These are phyloP conservation scores for Varanus komodoensis DNA, from an alignment of 2,113 vertebrate genomes.

Conservation along the genomic window DNA sequence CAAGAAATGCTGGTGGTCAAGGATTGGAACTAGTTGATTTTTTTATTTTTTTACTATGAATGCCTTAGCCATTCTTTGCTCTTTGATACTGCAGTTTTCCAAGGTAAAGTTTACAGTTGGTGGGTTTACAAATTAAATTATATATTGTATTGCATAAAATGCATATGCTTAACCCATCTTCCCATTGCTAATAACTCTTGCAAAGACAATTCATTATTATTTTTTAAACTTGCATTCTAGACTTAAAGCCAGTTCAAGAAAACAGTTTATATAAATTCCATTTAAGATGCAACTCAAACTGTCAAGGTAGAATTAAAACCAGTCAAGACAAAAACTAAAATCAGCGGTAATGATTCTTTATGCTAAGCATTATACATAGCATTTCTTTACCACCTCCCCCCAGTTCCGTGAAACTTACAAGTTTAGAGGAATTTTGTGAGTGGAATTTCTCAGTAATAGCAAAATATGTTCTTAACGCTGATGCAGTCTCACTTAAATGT, in stretches of 20 bases:
- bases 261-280: conserved; percentile 1
- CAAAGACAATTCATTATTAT: not conserved
- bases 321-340: not conserved
- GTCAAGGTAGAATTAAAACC: not conserved
- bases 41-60: not conserved
- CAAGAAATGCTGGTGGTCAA: not conserved
- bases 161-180: not conserved
- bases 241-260: not conserved
- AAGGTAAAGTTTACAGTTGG: not conserved
- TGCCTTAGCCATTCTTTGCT: not conserved
- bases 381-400: no score
- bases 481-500: not conserved
- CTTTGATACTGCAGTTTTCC: not conserved
- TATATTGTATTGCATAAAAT: not conserved
- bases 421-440: not conserved
- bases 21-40: not conserved
- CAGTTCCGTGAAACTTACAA: not conserved
- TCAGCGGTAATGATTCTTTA: not conserved
- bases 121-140: not conserved
- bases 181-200: no score
- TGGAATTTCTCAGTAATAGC: not conserved
- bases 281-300: not conserved
- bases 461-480: not conserved
- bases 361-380: not conserved
- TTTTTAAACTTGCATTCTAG: not conserved